These are phyloP conservation scores for Phalacrocorax aristotelis DNA, from an alignment of 2,113 vertebrate species.

Conservation along the genomic window DNA sequence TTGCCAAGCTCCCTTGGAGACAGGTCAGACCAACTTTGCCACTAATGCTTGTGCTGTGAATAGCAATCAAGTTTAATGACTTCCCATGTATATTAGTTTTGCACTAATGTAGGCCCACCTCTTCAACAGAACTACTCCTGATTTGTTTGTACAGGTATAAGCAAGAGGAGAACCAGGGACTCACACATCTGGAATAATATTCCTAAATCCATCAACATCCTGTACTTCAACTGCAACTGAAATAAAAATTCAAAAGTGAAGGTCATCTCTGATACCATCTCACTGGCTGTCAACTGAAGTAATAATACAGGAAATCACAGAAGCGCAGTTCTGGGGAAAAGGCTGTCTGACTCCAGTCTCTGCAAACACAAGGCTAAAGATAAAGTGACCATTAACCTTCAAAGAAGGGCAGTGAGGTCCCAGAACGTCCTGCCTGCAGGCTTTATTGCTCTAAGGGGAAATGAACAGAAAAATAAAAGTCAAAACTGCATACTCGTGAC, in stretches of 20 bases:
- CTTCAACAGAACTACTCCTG: background rate
- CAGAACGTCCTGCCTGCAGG: slow-evolving; percentile 15
- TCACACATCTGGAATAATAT: slow-evolving; percentile 36
- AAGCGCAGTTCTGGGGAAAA: background rate
- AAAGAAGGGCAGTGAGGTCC: slow-evolving; percentile 21
- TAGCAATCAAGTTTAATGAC: slow-evolving; percentile 39
- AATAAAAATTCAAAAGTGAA: background rate
- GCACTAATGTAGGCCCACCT: background rate
- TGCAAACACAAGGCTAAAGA: slow-evolving; percentile 40
- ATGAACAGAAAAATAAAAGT: slow-evolving; percentile 14
- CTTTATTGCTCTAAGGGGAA: slow-evolving; percentile 8
- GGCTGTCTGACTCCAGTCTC: slow-evolving; percentile 15
- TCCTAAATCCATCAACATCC: slow-evolving; percentile 13
- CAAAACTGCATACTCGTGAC: background rate
- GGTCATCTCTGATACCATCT: slow-evolving; percentile 20
- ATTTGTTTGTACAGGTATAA: background rate
- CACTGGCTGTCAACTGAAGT: background rate
- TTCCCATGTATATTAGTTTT: slow-evolving; percentile 39
- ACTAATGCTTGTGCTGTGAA: background rate
- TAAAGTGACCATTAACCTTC: slow-evolving; percentile 56
- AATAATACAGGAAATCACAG: background rate
- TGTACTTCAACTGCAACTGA: background rate
- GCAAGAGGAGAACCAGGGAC: background rate
- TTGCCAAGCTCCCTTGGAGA: background rate
- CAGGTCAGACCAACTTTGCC: background rate